These are phyloP conservation scores for Equus quagga DNA, from an alignment of 2,113 vertebrate species.

Conservation along the genomic window DNA sequence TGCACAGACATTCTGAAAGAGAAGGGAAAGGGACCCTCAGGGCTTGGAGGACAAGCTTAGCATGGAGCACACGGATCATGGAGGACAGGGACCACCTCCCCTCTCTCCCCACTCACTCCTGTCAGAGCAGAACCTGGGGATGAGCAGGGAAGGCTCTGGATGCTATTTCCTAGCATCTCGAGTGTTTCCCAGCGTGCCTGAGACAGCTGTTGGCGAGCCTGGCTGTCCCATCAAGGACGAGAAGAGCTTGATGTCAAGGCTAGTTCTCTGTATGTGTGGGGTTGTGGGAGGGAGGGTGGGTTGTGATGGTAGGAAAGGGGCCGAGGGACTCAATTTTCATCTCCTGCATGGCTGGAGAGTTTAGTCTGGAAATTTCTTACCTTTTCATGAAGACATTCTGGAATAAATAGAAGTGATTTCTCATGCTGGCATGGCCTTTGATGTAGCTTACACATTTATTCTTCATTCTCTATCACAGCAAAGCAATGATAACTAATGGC, in stretches of 20 bases:
- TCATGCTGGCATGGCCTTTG: background rate
- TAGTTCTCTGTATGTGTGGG: accelerated
- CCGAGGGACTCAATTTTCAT: background rate
- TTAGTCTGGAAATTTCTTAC: background rate
- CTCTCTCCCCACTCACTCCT: background rate
- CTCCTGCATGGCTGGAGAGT: background rate
- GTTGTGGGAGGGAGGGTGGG: no score
- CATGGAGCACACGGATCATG: accelerated
- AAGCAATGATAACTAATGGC: background rate
- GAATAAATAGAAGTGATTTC: background rate
- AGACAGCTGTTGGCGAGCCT: background rate
- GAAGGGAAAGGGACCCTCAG: background rate
- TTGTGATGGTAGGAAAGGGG: background rate
- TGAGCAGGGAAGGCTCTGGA: background rate
- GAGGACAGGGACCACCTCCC: background rate
- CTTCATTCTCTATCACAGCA: background rate
- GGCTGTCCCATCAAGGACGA: background rate
- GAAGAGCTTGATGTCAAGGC: background rate
- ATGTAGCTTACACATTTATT: accelerated
- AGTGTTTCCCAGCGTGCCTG: background rate
- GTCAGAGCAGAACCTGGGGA: background rate
- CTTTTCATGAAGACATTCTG: background rate
- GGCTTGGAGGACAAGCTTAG: background rate
- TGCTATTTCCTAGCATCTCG: background rate
- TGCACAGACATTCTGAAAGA: slow-evolving; percentile 91